Base-by-base conservation (phyloP, 2,888 invertebrate species). In the Cantharis rufa region DNA sequence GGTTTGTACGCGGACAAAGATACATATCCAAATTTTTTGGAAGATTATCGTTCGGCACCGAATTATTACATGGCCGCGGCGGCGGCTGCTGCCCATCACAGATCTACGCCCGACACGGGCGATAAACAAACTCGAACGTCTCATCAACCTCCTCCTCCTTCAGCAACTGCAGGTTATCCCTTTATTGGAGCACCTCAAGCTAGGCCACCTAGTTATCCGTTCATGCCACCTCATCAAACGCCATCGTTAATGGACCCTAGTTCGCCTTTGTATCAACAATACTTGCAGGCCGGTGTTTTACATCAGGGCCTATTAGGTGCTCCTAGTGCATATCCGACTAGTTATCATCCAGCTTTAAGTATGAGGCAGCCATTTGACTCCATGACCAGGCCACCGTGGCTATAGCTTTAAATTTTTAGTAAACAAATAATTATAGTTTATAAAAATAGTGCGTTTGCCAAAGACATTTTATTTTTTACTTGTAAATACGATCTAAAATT, bases 321-420 rank as follows among this genome's bases (percentile, higher is more conserved):
- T n/a, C 86, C 87, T 7, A 90, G 91, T 63, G 89, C 92, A 76
- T 92, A 93, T 81, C 93, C 93, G 16, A 91, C 93, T 0, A 91
- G 92, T 0, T 94, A 93, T 81, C 92, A 89, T 21, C 87, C 90
- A 0, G 87, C 91, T 18, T 89, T 94, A 74, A 91, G 93, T 78
- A 93, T 93, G 85, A 90, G 94, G 61, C 94, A 93, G 86, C 92
- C 93, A n/a, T 94, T 93, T 83, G 94, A 94, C 84, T 86, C 92
- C 71, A 92, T 94, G 83, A 93, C 91, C 82, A 88, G 91, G 75
- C 92, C 93, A 75, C 90, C 93, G 73, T 94, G 94, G 94, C 92
- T 93, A 86, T 92, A 91, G 84, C 71, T 77, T 73, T 74, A 27
- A 68, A 68, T 72, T 69, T 72, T 64, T 74, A 79, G 70, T 71